Evolutionary conservation across 1,140 invertebrate genomes (phyloP).

Genomic region (Pogonomyrmex barbatus): DNA sequence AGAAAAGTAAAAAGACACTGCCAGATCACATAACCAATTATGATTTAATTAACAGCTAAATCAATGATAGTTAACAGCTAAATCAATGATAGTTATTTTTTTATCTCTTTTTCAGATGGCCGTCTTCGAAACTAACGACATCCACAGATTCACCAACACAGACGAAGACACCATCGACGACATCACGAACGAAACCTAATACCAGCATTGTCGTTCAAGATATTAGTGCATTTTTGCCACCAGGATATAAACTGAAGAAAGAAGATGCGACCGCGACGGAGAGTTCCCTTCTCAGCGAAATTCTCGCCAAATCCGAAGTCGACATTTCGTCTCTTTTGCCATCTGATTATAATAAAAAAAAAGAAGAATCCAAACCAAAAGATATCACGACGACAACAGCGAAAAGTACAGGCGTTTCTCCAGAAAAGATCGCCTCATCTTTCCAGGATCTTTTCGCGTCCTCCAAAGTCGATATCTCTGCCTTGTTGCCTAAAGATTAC

Average conservation of each 20-base stretch:
- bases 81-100: background rate
- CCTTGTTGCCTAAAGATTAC: slow-evolving; percentile 88
- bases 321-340: slow-evolving; percentile 89
- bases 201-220: slow-evolving; percentile 81
- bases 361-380: slow-evolving; percentile 74
- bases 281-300: slow-evolving; percentile 79
- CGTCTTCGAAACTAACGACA: slow-evolving; percentile 66
- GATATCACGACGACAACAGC: slow-evolving; percentile 67
- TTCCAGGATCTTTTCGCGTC: slow-evolving; percentile 85
- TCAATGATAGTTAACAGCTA: background rate
- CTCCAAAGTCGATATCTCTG: slow-evolving; percentile 87
- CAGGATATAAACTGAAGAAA: slow-evolving; percentile 88
- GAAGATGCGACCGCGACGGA: slow-evolving; percentile 78
- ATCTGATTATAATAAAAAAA: slow-evolving; percentile 86
- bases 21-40: background rate
- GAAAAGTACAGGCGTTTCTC: slow-evolving; percentile 43
- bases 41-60: background rate
- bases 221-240: slow-evolving; percentile 88
- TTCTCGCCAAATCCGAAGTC: slow-evolving; percentile 85
- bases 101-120: slow-evolving; percentile 55
- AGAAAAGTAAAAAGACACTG: background rate
- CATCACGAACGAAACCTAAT: slow-evolving; percentile 57
- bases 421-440: slow-evolving; percentile 79
- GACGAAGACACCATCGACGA: slow-evolving; percentile 29
- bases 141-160: slow-evolving; percentile 57